These are phyloP conservation scores for Oscheius sp. DNA, from an alignment of 2,888 invertebrate species.

Conservation along the genomic window DNA sequence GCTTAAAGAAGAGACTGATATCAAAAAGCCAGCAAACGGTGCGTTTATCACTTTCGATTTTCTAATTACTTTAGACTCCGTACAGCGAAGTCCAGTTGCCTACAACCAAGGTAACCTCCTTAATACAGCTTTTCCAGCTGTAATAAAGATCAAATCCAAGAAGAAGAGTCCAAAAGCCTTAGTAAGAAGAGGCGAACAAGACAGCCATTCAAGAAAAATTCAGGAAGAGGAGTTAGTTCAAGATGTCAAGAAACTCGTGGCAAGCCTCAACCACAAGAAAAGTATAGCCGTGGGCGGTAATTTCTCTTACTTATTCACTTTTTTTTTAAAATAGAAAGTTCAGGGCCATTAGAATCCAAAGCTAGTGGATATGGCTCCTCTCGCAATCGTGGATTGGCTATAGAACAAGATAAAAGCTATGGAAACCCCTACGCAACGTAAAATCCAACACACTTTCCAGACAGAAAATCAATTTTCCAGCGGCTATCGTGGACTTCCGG, in stretches of 20 bases:
- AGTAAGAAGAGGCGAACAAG: background rate
- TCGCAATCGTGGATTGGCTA: background rate
- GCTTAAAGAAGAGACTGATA: background rate
- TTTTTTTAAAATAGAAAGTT: background rate
- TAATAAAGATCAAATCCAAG: constrained; percentile 23
- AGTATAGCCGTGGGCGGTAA: constrained; percentile 2
- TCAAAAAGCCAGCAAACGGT: constrained; percentile 6
- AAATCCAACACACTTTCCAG: background rate
- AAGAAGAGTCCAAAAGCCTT: constrained; percentile 14
- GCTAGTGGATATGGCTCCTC: constrained; percentile 13
- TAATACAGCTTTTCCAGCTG: constrained; percentile 31
- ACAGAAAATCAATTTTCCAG: too few species aligned
- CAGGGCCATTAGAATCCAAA: constrained; percentile 11
- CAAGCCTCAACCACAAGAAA: constrained; percentile 26
- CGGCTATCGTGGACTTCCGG: constrained; percentile 31
- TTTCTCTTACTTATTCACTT: background rate
- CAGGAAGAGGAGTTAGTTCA: constrained; percentile 26
- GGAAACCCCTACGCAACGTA: constrained; percentile 31
- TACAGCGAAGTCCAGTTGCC: constrained; percentile 31
- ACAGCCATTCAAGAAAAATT: background rate
- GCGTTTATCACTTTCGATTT: background rate
- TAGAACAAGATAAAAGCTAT: constrained; percentile 3
- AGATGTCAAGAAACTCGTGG: constrained; percentile 22
- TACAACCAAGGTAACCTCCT: constrained; percentile 32
- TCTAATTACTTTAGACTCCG: background rate